These are phyloP conservation scores for Chitala chitala DNA, from an alignment of 2,113 vertebrate genomes.

Conservation along the genomic window DNA sequence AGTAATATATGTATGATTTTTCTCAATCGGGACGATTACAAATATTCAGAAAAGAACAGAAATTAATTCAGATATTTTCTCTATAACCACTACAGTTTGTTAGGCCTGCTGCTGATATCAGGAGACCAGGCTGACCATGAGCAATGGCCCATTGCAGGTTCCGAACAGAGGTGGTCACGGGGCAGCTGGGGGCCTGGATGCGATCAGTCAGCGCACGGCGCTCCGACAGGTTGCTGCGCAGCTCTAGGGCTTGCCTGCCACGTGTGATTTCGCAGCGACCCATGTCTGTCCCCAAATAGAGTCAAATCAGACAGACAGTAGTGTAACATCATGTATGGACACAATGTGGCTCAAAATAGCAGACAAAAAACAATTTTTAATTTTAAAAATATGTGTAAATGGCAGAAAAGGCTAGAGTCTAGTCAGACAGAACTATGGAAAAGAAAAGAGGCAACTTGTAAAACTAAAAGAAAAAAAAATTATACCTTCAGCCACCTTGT, in stretches of 20 bases:
- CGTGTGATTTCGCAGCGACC: slow-evolving; percentile 68
- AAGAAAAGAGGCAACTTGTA: too few species aligned
- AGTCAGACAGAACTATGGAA: too few species aligned
- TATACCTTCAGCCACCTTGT: slow-evolving; percentile 80
- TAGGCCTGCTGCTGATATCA: background rate
- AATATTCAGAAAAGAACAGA: too few species aligned
- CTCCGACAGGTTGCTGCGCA: slow-evolving; percentile 79
- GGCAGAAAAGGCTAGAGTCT: too few species aligned
- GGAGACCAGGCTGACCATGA: slow-evolving; percentile 55
- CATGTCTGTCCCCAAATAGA: slow-evolving; percentile 64
- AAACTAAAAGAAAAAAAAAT: background rate
- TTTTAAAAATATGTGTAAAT: too few species aligned
- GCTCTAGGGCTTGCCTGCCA: slow-evolving; percentile 77
- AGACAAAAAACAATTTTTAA: background rate
- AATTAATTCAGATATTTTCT: too few species aligned
- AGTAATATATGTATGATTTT: too few species aligned
- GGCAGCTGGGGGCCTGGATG: slow-evolving; percentile 46
- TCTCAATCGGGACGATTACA: too few species aligned
- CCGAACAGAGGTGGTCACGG: slow-evolving; percentile 60
- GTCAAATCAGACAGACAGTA: background rate
- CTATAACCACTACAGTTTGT: too few species aligned
- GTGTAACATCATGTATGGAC: too few species aligned
- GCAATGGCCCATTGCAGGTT: slow-evolving; percentile 80
- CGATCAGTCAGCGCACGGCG: slow-evolving; percentile 69
- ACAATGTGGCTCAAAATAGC: background rate